phyloP scores from a whole-genome alignment of 1,140 invertebrate species.

The Conopomorpha cramerella region DNA sequence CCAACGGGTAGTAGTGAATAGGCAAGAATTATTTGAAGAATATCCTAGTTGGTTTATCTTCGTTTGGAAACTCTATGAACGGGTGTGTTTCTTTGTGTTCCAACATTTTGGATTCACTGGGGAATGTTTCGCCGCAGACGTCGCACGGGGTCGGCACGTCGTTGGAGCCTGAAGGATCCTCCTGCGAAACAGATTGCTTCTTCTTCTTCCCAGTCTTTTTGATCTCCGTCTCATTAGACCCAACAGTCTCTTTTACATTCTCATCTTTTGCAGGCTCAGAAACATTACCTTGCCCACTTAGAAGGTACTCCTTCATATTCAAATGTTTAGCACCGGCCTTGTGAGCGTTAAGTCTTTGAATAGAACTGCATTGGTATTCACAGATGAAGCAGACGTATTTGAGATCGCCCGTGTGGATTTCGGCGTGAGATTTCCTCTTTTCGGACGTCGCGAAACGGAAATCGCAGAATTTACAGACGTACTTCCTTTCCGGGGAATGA shows the following conservation, averaged over 20 bases:
- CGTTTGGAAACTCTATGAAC: constrained; percentile 45
- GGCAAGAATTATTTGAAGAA: constrained; percentile 35
- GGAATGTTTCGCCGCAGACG: constrained; percentile 40
- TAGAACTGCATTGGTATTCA: constrained; percentile 45
- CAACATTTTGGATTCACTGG: constrained; percentile 27
- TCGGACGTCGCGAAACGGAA: constrained; percentile 42
- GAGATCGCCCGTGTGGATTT: constrained; percentile 46
- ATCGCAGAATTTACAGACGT: constrained; percentile 48
- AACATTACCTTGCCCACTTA: constrained; percentile 25
- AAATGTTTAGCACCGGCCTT: constrained; percentile 38
- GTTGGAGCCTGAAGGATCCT: constrained; percentile 1
- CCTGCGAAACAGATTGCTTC: constrained; percentile 8
- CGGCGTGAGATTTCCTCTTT: constrained; percentile 34
- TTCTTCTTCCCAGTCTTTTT: constrained; percentile 15
- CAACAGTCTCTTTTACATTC: constrained; percentile 7
- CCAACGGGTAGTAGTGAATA: no score
- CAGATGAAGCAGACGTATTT: constrained; percentile 52
- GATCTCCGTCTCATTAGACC: constrained; percentile 10
- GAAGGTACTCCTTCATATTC: constrained; percentile 38
- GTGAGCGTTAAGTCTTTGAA: constrained; percentile 35
- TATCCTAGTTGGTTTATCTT: constrained; percentile 47
- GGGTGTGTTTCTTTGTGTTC: constrained; percentile 45
- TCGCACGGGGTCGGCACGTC: constrained; percentile 20
- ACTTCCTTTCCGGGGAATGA: constrained; percentile 36
- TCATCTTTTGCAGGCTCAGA: constrained; percentile 13